These are phyloP conservation scores for Triplophysa dalaica DNA, from an alignment of 2,113 vertebrate species.

Conservation along the genomic window DNA sequence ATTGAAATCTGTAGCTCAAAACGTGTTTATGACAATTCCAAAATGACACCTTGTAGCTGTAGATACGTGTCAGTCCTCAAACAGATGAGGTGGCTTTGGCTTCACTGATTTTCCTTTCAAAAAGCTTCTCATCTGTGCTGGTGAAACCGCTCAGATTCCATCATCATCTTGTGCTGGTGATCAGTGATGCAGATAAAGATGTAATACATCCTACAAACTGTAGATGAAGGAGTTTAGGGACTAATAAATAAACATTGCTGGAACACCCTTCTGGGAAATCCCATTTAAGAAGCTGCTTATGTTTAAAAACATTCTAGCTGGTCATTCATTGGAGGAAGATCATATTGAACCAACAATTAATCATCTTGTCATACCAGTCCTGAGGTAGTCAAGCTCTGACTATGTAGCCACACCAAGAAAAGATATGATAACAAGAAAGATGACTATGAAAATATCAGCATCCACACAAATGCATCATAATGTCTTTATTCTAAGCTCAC, in stretches of 20 bases:
- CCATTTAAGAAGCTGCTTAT: no score
- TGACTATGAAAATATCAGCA: no score
- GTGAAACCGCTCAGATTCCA: conserved; percentile 56
- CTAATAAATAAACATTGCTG: not conserved
- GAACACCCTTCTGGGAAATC: not conserved
- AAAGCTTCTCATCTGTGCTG: conserved; percentile 60
- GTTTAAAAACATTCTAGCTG: no score
- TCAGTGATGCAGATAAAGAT: conserved; percentile 45
- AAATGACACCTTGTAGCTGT: conserved; percentile 46
- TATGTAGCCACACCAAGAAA: no score
- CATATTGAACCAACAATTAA: no score
- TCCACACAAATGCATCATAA: no score
- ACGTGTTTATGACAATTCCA: conserved; percentile 50
- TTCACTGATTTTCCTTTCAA: conserved; percentile 67
- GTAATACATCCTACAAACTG: not conserved
- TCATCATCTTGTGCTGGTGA: conserved; percentile 44
- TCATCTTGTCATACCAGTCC: no score
- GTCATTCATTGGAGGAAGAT: no score
- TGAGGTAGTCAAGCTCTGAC: no score
- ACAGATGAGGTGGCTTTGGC: conserved; percentile 53
- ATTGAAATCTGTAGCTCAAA: conserved; percentile 9
- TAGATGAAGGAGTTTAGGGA: not conserved
- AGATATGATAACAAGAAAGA: no score
- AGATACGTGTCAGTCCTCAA: conserved; percentile 61
- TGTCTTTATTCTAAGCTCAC: no score